Percentiles rank a stretch among this genome's conserved stretches.
These are phyloP conservation scores for Bujurquina vittata DNA, from an alignment of 2,113 vertebrate genomes.

Conservation along the genomic window DNA sequence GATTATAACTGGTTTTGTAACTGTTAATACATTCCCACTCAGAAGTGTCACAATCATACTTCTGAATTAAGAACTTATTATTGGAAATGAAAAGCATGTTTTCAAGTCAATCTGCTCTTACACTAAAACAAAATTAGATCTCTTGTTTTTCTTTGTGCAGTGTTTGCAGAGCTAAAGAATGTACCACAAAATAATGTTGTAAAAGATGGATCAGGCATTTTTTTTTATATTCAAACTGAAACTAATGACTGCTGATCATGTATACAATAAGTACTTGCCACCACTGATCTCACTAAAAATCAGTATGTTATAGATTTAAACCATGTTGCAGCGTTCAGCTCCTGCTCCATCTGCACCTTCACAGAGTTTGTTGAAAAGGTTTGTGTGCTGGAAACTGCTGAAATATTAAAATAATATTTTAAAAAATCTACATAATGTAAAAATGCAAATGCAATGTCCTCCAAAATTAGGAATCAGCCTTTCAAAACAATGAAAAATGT, in stretches of 20 bases:
- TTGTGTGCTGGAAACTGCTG: background rate
- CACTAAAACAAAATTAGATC: background rate
- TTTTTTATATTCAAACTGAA: background rate
- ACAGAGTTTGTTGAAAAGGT: background rate
- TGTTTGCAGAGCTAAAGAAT: background rate
- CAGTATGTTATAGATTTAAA: background rate
- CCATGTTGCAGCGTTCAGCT: background rate
- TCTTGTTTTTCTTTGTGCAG: background rate
- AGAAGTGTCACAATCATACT: background rate
- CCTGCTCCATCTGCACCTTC: background rate
- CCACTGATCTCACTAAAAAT: background rate
- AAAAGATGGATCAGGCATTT: background rate
- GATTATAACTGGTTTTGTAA: too few relatives aligned
- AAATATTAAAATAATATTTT: background rate
- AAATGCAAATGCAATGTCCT: background rate
- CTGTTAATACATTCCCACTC: background rate
- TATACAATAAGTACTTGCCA: background rate
- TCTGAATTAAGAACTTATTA: background rate
- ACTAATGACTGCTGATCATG: background rate
- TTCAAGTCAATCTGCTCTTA: background rate
- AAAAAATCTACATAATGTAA: background rate
- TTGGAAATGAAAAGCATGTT: background rate
- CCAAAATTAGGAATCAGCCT: background rate
- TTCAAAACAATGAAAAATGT: background rate
- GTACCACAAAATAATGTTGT: background rate